These are phyloP conservation scores for Columba livia DNA, from an alignment of 2,113 vertebrate species.

Conservation along the genomic window DNA sequence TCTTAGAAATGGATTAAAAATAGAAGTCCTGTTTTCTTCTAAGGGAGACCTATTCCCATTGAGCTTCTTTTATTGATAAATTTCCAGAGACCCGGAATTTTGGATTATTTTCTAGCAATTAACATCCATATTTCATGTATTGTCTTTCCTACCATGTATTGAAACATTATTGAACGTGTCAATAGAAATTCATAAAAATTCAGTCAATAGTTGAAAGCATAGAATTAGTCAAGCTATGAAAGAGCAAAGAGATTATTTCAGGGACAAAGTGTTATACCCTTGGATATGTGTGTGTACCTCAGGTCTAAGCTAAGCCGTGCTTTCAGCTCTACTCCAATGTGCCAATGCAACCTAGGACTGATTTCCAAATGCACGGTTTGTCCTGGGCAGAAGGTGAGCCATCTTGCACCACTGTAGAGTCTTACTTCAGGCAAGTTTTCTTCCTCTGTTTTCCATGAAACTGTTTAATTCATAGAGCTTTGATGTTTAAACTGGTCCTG, in stretches of 20 bases:
- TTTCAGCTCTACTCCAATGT: neutral
- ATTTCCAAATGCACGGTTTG: slow-evolving; percentile 66
- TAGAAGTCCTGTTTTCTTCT: neutral
- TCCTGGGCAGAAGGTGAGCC: slow-evolving; percentile 71
- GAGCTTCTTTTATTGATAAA: neutral
- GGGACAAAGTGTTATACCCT: neutral
- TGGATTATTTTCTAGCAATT: neutral
- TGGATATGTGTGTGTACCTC: neutral
- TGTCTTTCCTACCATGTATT: neutral
- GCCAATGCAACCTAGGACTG: slow-evolving; percentile 46
- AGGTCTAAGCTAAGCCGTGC: neutral
- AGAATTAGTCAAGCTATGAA: neutral
- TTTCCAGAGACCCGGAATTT: neutral
- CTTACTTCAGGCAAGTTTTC: slow-evolving; percentile 79
- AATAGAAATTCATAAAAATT: neutral
- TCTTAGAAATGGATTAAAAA: neutral
- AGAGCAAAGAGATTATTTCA: neutral
- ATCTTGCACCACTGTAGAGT: slow-evolving; percentile 58
- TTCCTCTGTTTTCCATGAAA: slow-evolving; percentile 78
- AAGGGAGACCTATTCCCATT: neutral
- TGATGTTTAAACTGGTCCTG: slow-evolving; percentile 86
- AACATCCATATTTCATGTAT: neutral
- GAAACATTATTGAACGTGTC: neutral
- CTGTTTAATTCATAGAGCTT: slow-evolving; percentile 86
- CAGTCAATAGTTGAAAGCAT: neutral